phyloP scores from a whole-genome alignment of 2,113 vertebrate genomes.

The Bufo gargarizans region DNA sequence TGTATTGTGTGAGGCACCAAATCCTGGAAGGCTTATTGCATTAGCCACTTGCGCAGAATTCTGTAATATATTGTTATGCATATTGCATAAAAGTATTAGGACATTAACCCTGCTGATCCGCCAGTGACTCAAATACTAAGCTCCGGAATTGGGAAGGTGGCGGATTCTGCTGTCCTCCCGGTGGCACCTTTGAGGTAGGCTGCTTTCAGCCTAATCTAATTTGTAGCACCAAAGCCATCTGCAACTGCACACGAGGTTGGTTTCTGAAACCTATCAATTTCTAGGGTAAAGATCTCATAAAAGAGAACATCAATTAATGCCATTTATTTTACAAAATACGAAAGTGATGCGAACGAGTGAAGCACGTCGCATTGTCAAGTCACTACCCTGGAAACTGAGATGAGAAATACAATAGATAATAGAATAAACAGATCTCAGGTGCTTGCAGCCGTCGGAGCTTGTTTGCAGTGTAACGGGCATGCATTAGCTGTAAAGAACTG shows the following conservation, averaged over 20 bases:
- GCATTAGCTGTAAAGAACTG: background rate
- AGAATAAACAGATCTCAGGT: background rate
- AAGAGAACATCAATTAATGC: background rate
- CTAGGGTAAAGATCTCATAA: background rate
- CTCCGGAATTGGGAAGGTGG: background rate
- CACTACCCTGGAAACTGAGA: background rate
- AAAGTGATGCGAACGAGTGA: background rate
- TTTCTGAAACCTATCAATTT: background rate
- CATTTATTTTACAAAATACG: background rate
- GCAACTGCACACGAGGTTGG: background rate
- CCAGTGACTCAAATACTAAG: constrained; percentile 27
- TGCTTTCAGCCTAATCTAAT: background rate
- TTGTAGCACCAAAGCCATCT: background rate
- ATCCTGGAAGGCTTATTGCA: constrained; percentile 52
- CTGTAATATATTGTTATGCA: constrained; percentile 45
- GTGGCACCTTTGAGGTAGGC: background rate
- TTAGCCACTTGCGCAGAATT: constrained; percentile 47
- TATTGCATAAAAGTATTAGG: constrained; percentile 30
- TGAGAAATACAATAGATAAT: background rate
- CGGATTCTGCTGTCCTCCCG: background rate
- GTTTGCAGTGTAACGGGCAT: background rate
- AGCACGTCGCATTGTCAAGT: background rate
- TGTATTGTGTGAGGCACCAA: constrained; percentile 51
- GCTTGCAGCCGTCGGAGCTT: background rate
- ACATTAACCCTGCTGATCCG: constrained; percentile 45